These are phyloP conservation scores for Puffinus mauretanicus DNA, from an alignment of 2,113 vertebrate species.

Conservation along the genomic window DNA sequence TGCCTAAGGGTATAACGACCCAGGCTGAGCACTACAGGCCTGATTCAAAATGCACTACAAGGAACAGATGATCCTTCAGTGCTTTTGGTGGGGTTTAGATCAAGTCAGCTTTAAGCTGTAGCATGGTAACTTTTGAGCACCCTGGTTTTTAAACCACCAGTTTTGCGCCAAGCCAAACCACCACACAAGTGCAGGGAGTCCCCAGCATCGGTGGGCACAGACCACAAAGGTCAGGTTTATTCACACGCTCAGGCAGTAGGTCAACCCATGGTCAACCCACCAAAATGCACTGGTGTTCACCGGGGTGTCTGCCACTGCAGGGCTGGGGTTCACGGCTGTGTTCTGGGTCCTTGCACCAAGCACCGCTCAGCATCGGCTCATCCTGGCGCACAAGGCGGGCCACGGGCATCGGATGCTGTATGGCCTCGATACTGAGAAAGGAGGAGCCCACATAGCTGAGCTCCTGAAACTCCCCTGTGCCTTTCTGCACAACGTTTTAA, in stretches of 20 bases:
- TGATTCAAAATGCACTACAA: not conserved
- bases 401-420: accelerated
- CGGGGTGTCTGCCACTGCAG: not conserved
- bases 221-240: not conserved
- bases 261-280: not conserved
- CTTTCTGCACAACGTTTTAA: not conserved
- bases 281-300: not conserved
- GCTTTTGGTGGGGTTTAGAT: not conserved
- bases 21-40: not conserved
- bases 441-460: not conserved
- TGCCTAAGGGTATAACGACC: not conserved
- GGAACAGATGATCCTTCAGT: not conserved
- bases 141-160: not conserved
- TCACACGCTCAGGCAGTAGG: not conserved
- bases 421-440: accelerated
- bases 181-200: not conserved
- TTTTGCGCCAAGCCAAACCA: not conserved
- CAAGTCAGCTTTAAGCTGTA: not conserved
- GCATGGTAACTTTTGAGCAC: not conserved
- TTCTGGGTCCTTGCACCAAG: not conserved
- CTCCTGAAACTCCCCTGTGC: not conserved
- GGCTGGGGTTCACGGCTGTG: not conserved
- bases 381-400: not conserved
- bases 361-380: not conserved
- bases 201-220: not conserved